Conservation (phyloP, 2,888 invertebrate genomes). For the Cephus rjabovi region DNA sequence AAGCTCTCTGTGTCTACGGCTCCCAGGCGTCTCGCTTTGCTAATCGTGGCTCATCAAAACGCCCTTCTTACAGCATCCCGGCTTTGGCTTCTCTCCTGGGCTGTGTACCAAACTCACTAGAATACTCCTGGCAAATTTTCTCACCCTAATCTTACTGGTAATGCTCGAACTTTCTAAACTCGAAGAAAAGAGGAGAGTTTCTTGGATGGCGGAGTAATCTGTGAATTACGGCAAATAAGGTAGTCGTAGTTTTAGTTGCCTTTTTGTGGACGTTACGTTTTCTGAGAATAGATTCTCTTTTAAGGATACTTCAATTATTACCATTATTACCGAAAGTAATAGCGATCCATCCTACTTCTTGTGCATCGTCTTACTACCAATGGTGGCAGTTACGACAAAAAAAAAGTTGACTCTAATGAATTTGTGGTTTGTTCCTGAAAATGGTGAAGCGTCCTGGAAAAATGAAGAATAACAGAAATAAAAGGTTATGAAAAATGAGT, state of each 20-base stretch:
- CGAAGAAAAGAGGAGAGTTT: slow-evolving; percentile 14
- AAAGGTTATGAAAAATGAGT: background rate
- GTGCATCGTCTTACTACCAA: background rate
- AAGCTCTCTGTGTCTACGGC: slow-evolving; percentile 51
- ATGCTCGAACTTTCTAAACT: slow-evolving; percentile 58
- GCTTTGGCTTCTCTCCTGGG: slow-evolving; percentile 14
- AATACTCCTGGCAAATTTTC: slow-evolving; percentile 53
- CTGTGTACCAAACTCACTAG: slow-evolving; percentile 22
- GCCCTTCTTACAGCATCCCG: slow-evolving; percentile 44
- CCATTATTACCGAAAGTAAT: background rate
- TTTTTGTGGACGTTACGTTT: background rate
- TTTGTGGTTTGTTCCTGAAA: background rate
- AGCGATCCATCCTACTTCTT: background rate
- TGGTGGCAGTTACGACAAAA: background rate
- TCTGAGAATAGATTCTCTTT: background rate
- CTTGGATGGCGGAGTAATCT: slow-evolving; percentile 4
- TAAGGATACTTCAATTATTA: background rate
- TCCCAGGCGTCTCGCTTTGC: slow-evolving; percentile 63
- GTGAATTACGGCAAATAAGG: slow-evolving; percentile 15
- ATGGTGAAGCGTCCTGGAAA: background rate
- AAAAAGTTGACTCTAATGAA: background rate
- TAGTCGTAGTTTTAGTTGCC: background rate
- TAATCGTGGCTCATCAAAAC: slow-evolving; percentile 63
- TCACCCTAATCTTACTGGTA: slow-evolving; percentile 53
- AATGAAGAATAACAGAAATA: background rate